phyloP scores from a whole-genome alignment of 2,888 invertebrate species.

The Limnephilus marmoratus region DNA sequence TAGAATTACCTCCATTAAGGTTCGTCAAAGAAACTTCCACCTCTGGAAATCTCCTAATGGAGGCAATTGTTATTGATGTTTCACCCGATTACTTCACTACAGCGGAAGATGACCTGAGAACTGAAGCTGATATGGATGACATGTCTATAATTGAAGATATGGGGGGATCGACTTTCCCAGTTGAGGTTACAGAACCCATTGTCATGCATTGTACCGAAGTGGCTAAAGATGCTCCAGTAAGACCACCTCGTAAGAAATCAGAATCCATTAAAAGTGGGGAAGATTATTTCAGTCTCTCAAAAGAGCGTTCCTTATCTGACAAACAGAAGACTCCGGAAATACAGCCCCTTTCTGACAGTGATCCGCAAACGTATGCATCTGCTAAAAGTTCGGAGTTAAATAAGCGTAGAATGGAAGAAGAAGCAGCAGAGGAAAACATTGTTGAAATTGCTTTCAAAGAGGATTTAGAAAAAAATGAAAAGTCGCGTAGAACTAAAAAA shows the following conservation, averaged over 20 bases:
- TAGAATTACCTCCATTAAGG: constrained; percentile 90
- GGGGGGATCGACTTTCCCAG: constrained; percentile 68
- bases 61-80: constrained; percentile 93
- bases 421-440: constrained; percentile 48
- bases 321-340: constrained; percentile 80
- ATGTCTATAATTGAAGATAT: constrained; percentile 89
- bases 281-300: constrained; percentile 82
- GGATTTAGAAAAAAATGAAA: constrained; percentile 55
- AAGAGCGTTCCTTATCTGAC: constrained; percentile 79
- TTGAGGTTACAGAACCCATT: constrained; percentile 52
- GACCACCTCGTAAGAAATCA: constrained; percentile 82
- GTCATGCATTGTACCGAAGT: constrained; percentile 70
- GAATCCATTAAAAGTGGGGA: constrained; percentile 80
- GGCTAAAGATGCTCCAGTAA: constrained; percentile 76
- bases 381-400: constrained; percentile 78
- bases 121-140: constrained; percentile 92
- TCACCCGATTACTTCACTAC: constrained; percentile 89
- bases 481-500: constrained; percentile 66
- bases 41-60: constrained; percentile 92
- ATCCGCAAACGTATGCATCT: constrained; percentile 82
- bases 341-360: constrained; percentile 78
- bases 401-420: constrained; percentile 67
- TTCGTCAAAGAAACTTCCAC: constrained; percentile 94
- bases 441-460: constrained; percentile 66
- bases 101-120: constrained; percentile 88